A percentile compares a stretch with the other conserved stretches of the same genome.
These are phyloP conservation scores for Pseudococcus longispinus DNA, from an alignment of 2,888 invertebrate genomes.

Conservation along the genomic window DNA sequence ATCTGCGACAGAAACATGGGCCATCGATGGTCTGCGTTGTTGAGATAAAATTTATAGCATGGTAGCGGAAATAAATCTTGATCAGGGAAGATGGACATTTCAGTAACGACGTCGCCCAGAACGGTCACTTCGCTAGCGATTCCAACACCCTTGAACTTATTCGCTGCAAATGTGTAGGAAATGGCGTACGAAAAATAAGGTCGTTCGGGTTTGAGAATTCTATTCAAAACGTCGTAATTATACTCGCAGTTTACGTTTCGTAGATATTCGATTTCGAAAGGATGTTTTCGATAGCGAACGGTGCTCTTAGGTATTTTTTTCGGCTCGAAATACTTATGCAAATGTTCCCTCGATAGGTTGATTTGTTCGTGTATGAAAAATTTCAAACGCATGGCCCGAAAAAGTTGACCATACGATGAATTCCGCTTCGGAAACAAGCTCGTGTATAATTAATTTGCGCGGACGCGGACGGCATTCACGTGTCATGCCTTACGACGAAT, in stretches of 20 bases:
- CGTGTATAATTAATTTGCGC: background rate
- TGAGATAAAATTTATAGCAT: background rate
- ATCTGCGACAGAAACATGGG: no score
- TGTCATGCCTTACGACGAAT: slow-evolving; percentile 8
- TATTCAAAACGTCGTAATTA: slow-evolving; percentile 5
- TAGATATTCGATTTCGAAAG: no score
- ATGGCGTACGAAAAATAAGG: slow-evolving; percentile 2
- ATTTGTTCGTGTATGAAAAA: background rate
- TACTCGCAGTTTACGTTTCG: background rate
- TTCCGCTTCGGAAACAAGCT: slow-evolving; percentile 9
- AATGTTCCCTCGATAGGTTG: background rate
- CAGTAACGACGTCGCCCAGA: background rate
- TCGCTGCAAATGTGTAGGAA: background rate
- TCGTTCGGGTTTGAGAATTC: background rate
- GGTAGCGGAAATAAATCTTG: background rate
- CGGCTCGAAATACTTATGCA: background rate
- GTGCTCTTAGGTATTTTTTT: background rate
- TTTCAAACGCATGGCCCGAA: background rate
- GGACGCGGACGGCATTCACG: slow-evolving; percentile 36
- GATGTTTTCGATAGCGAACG: no score
- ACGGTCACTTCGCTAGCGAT: background rate
- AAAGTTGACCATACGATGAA: background rate
- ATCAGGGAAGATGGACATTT: slow-evolving; percentile 10
- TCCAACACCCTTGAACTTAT: background rate
- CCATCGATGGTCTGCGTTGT: background rate